Evolutionary conservation across 2,797 vertebrate species (phyloP).

Genomic region (Myotis findleyi): DNA sequence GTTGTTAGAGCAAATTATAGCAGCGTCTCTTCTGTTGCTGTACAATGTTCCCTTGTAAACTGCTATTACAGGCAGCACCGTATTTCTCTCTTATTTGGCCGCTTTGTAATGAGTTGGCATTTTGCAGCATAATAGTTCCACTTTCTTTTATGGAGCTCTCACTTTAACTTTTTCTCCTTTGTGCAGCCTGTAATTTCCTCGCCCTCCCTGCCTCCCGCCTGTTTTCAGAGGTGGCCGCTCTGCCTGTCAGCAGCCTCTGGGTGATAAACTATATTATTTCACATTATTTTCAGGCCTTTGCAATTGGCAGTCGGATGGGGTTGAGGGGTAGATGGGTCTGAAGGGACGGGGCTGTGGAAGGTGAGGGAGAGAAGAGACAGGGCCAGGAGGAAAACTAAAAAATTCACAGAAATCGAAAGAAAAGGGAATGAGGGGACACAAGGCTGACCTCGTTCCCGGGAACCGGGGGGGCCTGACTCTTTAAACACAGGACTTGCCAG

Average conservation of each 20-base stretch:
- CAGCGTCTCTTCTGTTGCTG: slow-evolving; percentile 96
- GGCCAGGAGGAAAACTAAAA: slow-evolving; percentile 61
- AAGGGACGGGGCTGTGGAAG: slow-evolving; percentile 74
- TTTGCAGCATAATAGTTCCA: slow-evolving; percentile 96
- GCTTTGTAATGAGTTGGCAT: slow-evolving; percentile 96
- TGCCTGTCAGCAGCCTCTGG: slow-evolving; percentile 89
- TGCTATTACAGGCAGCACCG: slow-evolving; percentile 95
- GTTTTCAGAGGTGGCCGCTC: slow-evolving; percentile 87
- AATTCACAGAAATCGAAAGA: slow-evolving; percentile 38
- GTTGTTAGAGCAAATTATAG: slow-evolving; percentile 99
- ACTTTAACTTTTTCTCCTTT: slow-evolving; percentile 95
- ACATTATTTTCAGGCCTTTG: slow-evolving; percentile 89
- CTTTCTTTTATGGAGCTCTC: slow-evolving; percentile 97
- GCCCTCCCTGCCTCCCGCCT: slow-evolving; percentile 85
- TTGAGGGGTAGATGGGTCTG: slow-evolving; percentile 80
- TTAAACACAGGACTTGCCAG: slow-evolving; percentile 2
- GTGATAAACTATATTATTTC: slow-evolving; percentile 91
- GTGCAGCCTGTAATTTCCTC: slow-evolving; percentile 96
- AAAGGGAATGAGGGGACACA: neutral
- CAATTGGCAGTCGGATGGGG: slow-evolving; percentile 85
- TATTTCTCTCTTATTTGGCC: slow-evolving; percentile 94
- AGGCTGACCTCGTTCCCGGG: neutral
- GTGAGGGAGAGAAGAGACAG: neutral
- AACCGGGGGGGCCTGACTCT: neutral
- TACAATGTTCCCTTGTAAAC: slow-evolving; percentile 98